Conservation (phyloP, 2,113 vertebrate genomes). For the Anhinga anhinga region DNA sequence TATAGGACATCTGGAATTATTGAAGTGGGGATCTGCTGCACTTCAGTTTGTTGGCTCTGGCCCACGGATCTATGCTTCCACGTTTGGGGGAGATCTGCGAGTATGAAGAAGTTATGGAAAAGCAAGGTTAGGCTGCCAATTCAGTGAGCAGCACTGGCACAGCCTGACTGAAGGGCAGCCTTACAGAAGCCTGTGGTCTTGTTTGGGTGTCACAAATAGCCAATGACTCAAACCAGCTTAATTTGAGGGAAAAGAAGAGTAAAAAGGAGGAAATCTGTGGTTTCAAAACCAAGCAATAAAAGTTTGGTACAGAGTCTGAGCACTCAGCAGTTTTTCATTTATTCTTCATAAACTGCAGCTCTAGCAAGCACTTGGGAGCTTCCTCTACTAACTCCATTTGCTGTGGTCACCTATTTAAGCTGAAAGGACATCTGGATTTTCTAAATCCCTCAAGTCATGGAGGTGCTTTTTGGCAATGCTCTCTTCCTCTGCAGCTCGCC, state of each 20-base stretch:
- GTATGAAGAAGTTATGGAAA: background rate
- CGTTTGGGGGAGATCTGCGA: background rate
- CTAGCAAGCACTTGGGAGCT: background rate
- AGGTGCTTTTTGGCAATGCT: conserved; percentile 30
- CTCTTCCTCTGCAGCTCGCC: conserved; percentile 8
- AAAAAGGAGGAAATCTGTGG: conserved; percentile 49
- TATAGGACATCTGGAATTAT: conserved; percentile 40
- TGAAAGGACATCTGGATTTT: conserved; percentile 55
- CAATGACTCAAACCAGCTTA: conserved; percentile 46
- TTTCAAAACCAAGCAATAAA: conserved; percentile 61
- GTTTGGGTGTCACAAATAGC: conserved; percentile 39
- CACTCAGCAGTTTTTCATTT: conserved; percentile 64
- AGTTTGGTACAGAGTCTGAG: conserved; percentile 11
- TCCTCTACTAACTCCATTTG: background rate
- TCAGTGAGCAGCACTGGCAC: conserved; percentile 48
- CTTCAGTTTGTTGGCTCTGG: conserved; percentile 20
- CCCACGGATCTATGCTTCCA: background rate
- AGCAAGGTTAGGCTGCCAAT: conserved; percentile 18
- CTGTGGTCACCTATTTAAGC: conserved; percentile 34
- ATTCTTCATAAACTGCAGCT: background rate
- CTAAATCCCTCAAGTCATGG: background rate
- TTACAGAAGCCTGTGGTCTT: conserved; percentile 61
- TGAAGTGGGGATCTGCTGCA: conserved; percentile 14
- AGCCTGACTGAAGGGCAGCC: conserved; percentile 5
- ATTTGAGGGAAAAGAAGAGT: background rate